Base-by-base conservation (phyloP, 1,140 invertebrate species). In the Panagrolaimus sp. region DNA sequence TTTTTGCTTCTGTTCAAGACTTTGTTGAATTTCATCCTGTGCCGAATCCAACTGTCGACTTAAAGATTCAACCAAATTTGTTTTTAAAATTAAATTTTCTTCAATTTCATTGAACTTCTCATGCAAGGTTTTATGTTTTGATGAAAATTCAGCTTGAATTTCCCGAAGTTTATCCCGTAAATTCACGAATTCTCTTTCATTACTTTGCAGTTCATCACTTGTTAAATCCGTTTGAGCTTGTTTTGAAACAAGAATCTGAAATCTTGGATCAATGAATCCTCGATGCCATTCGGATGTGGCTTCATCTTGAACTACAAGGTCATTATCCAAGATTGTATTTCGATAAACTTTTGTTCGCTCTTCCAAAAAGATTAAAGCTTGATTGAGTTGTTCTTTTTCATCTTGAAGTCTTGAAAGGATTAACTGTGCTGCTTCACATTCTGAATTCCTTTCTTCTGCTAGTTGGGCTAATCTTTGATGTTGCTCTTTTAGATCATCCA, bases 91-190 rank as follows among this genome's bases (percentile, higher is more conserved):
- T 0, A 82, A 69, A 73, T 73, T 80, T 47, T 76, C 38, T 44
- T 83, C 77, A 43, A 82, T 74, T 43, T 82, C 79, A 7, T 63
- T 72, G 63, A 82, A 83, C 28, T 75, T 68, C n/a, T 73, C 76
- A 28, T 73, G 62, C 71, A 83, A n/a, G 6, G 71, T 68, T 9
- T 64, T 48, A 21, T 74, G 65, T 26, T 76, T 70, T 1, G 71
- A 67, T n/a, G 75, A 43, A 67, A 76, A 82, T 46, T 82, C 77
- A 21, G 58, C 68, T 63, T 80, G 68, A 21, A 80, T 63, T 47
- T 75, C 70, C 58, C 44, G 24, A 14, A 73, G 55, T 21, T 52
- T 17, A 12, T 58, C 14, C 5, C 52, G 15, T 1, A 71, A 55
- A 38, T 71, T 63, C 21, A 48, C 69, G 21, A 71, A 65, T 14